Base-by-base conservation (phyloP, 2,888 invertebrate species). In the Caenorhabditis auriculariae region DNA sequence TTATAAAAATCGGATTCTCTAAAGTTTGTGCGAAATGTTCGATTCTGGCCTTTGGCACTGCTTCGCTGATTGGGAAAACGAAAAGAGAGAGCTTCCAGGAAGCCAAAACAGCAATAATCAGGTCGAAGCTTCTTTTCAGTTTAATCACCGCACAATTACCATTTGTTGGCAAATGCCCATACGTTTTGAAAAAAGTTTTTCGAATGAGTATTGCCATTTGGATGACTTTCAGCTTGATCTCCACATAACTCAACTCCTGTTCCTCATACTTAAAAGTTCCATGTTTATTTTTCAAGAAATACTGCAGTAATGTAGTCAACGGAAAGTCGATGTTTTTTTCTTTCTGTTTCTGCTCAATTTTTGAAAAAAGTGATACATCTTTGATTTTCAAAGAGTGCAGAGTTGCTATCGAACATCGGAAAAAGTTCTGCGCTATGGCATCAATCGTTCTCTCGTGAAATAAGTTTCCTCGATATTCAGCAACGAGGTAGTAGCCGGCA, bases 31-130 rank as follows among this genome's bases (percentile, higher is more conserved):
- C 17, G 12, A 44, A 26, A 3, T 28, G 41, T 4, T 4, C 3
- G 19, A 69, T 60, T 29, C 51, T 19, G 23, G 42, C 24, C 7
- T 19, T n/a, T 2, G 68, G 64, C 69, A 68, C 69, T 23, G 69
- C 69, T 4, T 37, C n/a, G 32, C 60, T 54, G 21, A 69, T 53
- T 6, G 64, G 63, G 6, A 69, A 35, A 17, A 58, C 50, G 9
- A 43, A 28, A 17, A 49, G 32, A 21, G 56, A 59, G 4, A 54
- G 7, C 12, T 41, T 32, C 69, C 69, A 69, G 12, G 51, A 24
- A 17, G 57, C 56, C 2, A 69, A 42, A 7, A 66, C 35, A 21
- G 27, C n/a, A 5, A 32, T 29, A 4, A 57, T 37, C 17, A 69
- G 39, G 9, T 35, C 7, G 2, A 51, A 12, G 24, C 57, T 38